A percentile compares a stretch with the other conserved stretches of the same genome.
phyloP scores from a whole-genome alignment of 2,888 invertebrate species.

The Pherbina coryleti region DNA sequence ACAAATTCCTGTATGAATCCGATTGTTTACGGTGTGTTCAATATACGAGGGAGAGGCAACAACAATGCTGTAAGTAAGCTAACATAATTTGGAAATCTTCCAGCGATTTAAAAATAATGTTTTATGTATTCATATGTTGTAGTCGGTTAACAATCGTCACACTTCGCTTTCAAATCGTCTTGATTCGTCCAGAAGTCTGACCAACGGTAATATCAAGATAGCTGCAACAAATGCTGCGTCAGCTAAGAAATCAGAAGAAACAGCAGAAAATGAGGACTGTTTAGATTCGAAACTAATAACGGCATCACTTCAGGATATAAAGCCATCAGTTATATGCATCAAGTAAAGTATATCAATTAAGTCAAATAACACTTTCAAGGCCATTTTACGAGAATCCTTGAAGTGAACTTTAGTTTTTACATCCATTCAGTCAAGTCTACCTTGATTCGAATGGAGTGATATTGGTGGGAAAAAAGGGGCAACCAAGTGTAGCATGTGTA shows the following conservation, averaged over 20 bases:
- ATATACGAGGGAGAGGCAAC: conserved; percentile 72
- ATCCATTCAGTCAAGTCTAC: no score
- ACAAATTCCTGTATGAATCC: conserved; percentile 98
- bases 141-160: conserved; percentile 66
- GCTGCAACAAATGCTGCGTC: conserved; percentile 50
- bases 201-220: conserved; percentile 51
- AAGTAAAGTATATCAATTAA: conserved; percentile 51
- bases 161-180: conserved; percentile 64
- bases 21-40: conserved; percentile 92
- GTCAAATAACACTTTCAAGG: no score
- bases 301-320: conserved; percentile 39
- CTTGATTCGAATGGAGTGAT: no score
- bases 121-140: background rate
- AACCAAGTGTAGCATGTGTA: no score
- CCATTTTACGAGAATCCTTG: no score
- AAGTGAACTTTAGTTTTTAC: no score
- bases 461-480: no score
- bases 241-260: background rate
- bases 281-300: conserved; percentile 10
- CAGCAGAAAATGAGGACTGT: conserved; percentile 13
- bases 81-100: no score
- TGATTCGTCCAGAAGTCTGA: conserved; percentile 58
- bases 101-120: no score
- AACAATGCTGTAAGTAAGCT: conserved; percentile 55
- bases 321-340: conserved; percentile 51